Evolutionary conservation across 2,888 invertebrate genomes (phyloP).

Genomic region (Calameuta idolon): DNA sequence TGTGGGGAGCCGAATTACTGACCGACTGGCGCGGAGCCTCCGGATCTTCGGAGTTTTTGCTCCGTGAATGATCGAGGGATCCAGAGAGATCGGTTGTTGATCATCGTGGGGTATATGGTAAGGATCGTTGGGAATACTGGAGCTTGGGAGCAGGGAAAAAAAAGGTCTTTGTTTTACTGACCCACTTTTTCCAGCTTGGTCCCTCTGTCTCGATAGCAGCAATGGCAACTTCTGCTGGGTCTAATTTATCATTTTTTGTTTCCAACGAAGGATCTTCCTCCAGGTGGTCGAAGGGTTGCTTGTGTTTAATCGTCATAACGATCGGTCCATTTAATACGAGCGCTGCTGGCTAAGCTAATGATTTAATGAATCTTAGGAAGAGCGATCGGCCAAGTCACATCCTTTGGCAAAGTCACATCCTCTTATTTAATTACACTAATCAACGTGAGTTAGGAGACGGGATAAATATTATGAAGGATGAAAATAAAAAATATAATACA

Average conservation of each 20-base stretch:
- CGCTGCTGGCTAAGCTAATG: neutral
- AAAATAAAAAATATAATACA: too few species aligned
- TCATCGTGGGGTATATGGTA: neutral
- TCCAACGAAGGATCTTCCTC: constrained; percentile 35
- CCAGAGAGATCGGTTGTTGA: neutral
- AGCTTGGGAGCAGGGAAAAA: constrained; percentile 12
- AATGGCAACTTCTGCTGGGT: neutral
- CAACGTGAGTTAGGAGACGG: neutral
- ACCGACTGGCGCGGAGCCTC: neutral
- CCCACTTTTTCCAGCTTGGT: constrained; percentile 16
- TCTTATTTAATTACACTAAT: constrained; percentile 1
- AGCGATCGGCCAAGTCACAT: neutral
- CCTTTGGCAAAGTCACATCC: constrained; percentile 35
- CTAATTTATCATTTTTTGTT: constrained; percentile 27
- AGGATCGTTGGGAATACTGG: neutral
- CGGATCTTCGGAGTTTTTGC: neutral
- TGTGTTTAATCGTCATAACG: constrained; percentile 3
- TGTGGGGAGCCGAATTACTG: neutral
- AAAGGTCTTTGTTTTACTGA: constrained; percentile 19
- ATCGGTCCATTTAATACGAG: constrained; percentile 9
- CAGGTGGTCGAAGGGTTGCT: constrained; percentile 45
- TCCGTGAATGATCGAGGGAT: neutral
- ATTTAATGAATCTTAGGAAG: neutral
- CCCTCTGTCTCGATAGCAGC: neutral
- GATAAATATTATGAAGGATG: neutral